phyloP scores from a whole-genome alignment of 2,113 vertebrate species.

The Petaurus breviceps region DNA sequence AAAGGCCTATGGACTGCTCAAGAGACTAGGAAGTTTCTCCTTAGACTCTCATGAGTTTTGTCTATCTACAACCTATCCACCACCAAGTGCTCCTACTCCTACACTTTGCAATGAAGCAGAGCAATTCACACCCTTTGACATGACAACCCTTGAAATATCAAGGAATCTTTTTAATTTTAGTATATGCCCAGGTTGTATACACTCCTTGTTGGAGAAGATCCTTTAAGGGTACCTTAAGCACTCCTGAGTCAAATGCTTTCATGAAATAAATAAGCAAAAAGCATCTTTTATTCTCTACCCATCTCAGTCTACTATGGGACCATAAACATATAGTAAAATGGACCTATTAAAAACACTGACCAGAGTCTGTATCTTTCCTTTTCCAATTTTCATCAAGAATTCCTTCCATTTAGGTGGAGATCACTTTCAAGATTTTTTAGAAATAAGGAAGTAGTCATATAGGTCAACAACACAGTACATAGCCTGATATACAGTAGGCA shows the following conservation, averaged over 20 bases:
- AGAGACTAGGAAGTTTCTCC: background rate
- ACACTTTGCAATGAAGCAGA: background rate
- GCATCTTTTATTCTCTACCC: background rate
- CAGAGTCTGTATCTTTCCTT: background rate
- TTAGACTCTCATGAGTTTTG: background rate
- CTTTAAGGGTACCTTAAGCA: background rate
- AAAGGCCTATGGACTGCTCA: background rate
- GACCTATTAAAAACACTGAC: background rate
- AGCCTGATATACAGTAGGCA: background rate
- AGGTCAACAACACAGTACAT: background rate
- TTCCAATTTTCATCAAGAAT: background rate
- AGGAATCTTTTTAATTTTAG: background rate
- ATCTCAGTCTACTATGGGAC: background rate
- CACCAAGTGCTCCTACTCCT: background rate
- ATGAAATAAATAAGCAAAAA: background rate
- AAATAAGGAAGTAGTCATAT: background rate
- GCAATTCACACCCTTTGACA: background rate
- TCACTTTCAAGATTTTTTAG: background rate
- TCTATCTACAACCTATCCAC: background rate
- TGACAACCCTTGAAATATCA: background rate
- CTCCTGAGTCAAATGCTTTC: background rate
- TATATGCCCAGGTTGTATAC: background rate
- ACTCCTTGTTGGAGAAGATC: background rate
- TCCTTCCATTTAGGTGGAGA: background rate
- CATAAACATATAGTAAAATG: background rate